phyloP scores from a whole-genome alignment of 2,888 invertebrate species.

The Ypsolopha scabrella region DNA sequence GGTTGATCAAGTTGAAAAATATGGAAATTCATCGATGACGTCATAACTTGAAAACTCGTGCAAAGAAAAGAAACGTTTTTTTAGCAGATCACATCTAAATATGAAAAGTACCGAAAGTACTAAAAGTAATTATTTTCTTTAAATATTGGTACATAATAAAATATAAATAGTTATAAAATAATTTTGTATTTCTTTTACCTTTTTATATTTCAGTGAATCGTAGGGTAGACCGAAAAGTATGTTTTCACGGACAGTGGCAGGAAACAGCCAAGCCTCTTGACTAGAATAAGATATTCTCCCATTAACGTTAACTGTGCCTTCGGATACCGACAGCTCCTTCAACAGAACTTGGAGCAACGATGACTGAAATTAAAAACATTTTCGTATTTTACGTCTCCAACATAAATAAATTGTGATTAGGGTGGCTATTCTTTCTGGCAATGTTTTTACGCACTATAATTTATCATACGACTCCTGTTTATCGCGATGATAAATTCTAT shows the following conservation, averaged over 20 bases:
- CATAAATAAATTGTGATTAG: too few relatives aligned
- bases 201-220: slow-evolving; percentile 72
- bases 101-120: neutral
- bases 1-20: too few relatives aligned
- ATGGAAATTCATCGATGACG: too few relatives aligned
- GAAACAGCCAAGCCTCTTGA: slow-evolving; percentile 89
- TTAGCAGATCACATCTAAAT: too few relatives aligned
- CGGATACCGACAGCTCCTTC: slow-evolving; percentile 73
- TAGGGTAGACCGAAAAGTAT: slow-evolving; percentile 82
- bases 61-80: too few relatives aligned
- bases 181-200: slow-evolving; percentile 32
- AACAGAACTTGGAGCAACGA: slow-evolving; percentile 76
- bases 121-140: neutral
- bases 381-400: too few relatives aligned
- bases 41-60: too few relatives aligned
- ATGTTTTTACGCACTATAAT: too few relatives aligned
- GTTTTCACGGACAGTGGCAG: slow-evolving; percentile 82
- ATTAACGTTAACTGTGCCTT: slow-evolving; percentile 71
- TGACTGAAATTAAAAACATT: slow-evolving; percentile 44
- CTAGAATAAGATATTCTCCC: slow-evolving; percentile 80
- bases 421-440: too few relatives aligned
- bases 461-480: too few relatives aligned
- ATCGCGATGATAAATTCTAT: too few relatives aligned
- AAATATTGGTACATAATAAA: neutral
- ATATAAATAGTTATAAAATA: neutral